These are phyloP conservation scores for Homalodisca vitripennis DNA, from an alignment of 1,140 invertebrate species.

Conservation along the genomic window DNA sequence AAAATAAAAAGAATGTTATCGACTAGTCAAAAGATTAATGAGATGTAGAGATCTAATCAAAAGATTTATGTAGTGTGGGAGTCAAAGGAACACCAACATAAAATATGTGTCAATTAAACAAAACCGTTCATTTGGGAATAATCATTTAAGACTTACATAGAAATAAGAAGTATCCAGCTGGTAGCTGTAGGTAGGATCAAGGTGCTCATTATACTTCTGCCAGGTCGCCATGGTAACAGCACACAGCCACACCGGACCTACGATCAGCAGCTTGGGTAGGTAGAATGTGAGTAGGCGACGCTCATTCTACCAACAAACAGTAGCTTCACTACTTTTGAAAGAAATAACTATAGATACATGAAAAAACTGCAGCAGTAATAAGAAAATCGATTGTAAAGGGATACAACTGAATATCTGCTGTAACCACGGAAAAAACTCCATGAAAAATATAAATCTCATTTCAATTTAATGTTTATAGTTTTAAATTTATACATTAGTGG, in stretches of 20 bases:
- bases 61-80: background rate
- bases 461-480: too few relatives aligned
- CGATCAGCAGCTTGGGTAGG: slow-evolving; percentile 84
- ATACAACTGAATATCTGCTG: too few relatives aligned
- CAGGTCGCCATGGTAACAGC: slow-evolving; percentile 82
- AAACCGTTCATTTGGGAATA: too few relatives aligned
- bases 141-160: slow-evolving; percentile 62
- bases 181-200: slow-evolving; percentile 93
- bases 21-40: background rate
- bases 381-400: too few relatives aligned
- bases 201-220: slow-evolving; percentile 85
- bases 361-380: too few relatives aligned
- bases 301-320: slow-evolving; percentile 71
- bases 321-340: too few relatives aligned
- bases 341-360: too few relatives aligned
- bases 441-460: too few relatives aligned
- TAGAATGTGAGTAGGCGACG: slow-evolving; percentile 84
- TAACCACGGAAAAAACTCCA: too few relatives aligned
- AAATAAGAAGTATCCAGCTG: slow-evolving; percentile 84
- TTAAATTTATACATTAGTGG: too few relatives aligned
- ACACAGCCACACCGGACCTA: slow-evolving; percentile 84
- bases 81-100: too few relatives aligned
- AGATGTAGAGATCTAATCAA: background rate
- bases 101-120: too few relatives aligned
- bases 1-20: background rate